Conservation (phyloP, 2,888 invertebrate genomes). For the Hyalella azteca region DNA sequence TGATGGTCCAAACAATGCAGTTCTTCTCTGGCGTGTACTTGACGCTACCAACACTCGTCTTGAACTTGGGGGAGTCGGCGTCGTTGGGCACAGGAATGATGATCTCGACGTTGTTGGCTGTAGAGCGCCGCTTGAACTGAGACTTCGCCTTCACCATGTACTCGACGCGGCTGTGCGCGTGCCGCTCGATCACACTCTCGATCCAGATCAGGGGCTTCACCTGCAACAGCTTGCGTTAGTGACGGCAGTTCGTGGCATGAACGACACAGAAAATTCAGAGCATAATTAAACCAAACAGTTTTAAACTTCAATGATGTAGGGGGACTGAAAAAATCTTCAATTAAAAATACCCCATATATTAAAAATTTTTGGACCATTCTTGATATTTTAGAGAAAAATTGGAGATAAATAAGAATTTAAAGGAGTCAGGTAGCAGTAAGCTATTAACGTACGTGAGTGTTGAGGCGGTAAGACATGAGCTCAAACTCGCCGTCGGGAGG, state of each 20-base stretch:
- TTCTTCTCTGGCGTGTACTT: conserved; percentile 97
- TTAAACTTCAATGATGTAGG: no score
- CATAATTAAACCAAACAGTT: no score
- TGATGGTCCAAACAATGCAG: conserved; percentile 96
- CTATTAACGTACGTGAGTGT: conserved; percentile 84
- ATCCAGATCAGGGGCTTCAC: conserved; percentile 98
- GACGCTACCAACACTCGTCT: conserved; percentile 94
- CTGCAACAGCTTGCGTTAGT: conserved; percentile 60
- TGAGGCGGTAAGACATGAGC: conserved; percentile 95
- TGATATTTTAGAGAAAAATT: no score
- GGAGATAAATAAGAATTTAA: no score
- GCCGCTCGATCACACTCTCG: conserved; percentile 96
- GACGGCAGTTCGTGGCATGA: no score
- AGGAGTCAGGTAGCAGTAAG: no score
- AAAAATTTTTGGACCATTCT: no score
- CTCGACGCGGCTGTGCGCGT: conserved; percentile 95
- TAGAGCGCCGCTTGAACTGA: conserved; percentile 95
- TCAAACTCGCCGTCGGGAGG: conserved; percentile 99
- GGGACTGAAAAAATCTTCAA: no score
- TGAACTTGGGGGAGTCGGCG: conserved; percentile 98
- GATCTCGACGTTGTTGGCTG: conserved; percentile 98
- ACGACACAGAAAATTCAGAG: no score
- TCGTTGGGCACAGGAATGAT: conserved; percentile 94
- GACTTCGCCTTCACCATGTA: conserved; percentile 99
- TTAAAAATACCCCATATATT: not conserved